Conservation (phyloP, 1,140 invertebrate species). For the Formica selysi region DNA sequence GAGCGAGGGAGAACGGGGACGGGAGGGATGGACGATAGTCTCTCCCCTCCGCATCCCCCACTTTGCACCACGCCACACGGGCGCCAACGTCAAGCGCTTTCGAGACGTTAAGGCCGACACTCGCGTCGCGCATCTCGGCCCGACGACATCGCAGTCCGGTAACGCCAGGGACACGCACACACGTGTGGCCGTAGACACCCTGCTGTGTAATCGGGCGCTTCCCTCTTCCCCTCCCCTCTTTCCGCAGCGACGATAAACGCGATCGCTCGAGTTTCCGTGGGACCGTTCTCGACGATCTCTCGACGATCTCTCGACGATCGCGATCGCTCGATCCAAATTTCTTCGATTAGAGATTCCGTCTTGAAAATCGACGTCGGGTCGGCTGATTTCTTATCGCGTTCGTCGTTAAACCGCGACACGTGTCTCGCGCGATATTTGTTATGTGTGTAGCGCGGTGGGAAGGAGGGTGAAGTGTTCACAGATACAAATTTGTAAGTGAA, state of each 20-base stretch:
- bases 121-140: constrained; percentile 82
- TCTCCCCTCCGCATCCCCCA: constrained; percentile 76
- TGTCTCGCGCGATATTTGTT: constrained; percentile 68
- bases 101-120: constrained; percentile 82
- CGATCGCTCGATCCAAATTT: not conserved
- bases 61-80: constrained; percentile 75
- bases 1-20: constrained; percentile 5
- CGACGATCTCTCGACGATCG: not conserved
- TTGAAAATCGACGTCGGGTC: not conserved
- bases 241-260: not conserved
- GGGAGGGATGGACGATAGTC: constrained; percentile 64
- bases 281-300: not conserved
- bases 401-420: constrained; percentile 30
- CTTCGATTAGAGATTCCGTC: not conserved
- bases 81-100: constrained; percentile 82
- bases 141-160: constrained; percentile 77
- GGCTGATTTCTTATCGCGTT: not conserved
- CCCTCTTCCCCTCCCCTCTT: no score
- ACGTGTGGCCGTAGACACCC: constrained; percentile 53
- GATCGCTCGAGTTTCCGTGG: not conserved
- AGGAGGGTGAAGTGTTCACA: constrained; percentile 58
- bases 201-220: not conserved
- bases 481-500: constrained; percentile 63
- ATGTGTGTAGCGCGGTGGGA: constrained; percentile 55
- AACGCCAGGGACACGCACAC: constrained; percentile 53